Evolutionary conservation across 1,140 invertebrate species (phyloP).

Genomic region (Cyrtorhinus lividipennis): DNA sequence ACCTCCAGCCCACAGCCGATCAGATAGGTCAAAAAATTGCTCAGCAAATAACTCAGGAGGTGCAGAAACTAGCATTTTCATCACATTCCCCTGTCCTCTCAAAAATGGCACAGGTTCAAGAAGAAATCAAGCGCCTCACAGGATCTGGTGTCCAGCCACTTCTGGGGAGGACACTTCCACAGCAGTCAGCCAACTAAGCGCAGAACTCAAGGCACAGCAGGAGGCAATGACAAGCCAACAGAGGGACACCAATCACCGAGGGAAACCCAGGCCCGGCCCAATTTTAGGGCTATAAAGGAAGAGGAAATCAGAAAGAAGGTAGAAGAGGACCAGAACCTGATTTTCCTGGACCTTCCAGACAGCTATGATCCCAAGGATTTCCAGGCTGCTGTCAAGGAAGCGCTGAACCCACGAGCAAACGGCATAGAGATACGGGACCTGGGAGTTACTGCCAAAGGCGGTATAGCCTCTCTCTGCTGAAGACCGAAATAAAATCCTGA

Average conservation of each 20-base stretch:
- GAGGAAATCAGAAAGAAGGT: background rate
- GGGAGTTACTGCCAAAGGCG: background rate
- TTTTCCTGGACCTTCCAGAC: background rate
- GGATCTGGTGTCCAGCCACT: background rate
- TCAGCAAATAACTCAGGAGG: too few species aligned
- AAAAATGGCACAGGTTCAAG: slow-evolving; percentile 7
- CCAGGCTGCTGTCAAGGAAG: background rate
- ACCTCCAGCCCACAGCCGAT: too few species aligned
- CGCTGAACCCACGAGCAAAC: background rate
- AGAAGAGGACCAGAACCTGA: background rate
- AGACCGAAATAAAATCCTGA: background rate
- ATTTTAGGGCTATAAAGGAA: background rate
- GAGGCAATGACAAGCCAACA: background rate
- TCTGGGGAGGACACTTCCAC: background rate
- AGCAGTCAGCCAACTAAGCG: background rate
- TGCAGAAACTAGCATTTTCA: slow-evolving; percentile 18
- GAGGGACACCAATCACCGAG: background rate
- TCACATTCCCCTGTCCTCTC: background rate
- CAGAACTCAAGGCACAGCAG: background rate
- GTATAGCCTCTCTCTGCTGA: background rate
- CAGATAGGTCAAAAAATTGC: too few species aligned
- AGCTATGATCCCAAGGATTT: background rate
- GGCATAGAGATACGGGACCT: background rate
- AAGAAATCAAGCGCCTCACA: background rate
- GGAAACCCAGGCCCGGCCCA: background rate